Conservation (phyloP, 2,888 invertebrate species). For the Tanypteryx hageni region DNA sequence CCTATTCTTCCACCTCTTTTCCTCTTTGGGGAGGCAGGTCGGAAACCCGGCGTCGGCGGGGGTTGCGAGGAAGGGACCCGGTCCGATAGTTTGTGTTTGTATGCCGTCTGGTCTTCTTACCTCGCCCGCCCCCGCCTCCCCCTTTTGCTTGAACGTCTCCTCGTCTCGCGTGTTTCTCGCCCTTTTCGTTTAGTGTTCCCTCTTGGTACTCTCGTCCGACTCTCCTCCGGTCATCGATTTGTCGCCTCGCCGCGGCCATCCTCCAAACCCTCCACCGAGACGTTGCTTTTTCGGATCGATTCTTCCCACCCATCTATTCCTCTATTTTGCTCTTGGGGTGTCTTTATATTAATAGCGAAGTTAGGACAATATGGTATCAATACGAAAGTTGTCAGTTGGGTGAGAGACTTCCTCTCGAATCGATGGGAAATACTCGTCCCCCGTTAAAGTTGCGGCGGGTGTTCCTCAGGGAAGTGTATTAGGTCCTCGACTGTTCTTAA, state of each 20-base stretch:
- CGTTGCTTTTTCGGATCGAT: conserved; percentile 15
- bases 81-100: conserved; percentile 56
- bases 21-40: not conserved
- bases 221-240: not conserved
- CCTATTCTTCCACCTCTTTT: too few relatives aligned
- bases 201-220: too few relatives aligned
- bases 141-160: not conserved
- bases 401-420: too few relatives aligned
- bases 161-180: not conserved
- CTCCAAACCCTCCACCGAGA: not conserved
- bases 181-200: not conserved
- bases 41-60: conserved; percentile 8
- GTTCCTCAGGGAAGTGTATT: too few relatives aligned
- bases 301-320: not conserved
- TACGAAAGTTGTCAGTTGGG: too few relatives aligned
- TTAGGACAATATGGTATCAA: too few relatives aligned
- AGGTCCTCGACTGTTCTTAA: too few relatives aligned
- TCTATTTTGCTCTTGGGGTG: not conserved
- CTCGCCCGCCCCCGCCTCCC: not conserved
- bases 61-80: not conserved
- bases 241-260: not conserved
- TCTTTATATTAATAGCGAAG: too few relatives aligned
- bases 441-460: too few relatives aligned
- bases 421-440: too few relatives aligned
- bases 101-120: conserved; percentile 32